Evolutionary conservation across 2,888 invertebrate species (phyloP), one percentile per base, ranked within the genome.

Genomic region (Coelinius sp.): DNA sequence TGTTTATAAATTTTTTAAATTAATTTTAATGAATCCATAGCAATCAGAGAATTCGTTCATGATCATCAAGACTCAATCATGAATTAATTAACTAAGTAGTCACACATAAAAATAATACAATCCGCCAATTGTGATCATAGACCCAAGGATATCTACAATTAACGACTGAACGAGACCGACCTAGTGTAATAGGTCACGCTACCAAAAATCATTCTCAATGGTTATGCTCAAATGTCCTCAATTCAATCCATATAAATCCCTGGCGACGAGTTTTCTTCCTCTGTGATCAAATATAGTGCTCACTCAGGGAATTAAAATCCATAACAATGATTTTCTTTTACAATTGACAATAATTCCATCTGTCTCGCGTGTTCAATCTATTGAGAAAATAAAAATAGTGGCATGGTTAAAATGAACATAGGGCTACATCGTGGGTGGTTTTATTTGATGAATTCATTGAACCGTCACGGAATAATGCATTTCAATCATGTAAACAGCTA

Each of bases 21-120:
- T n/a, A 12, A 41, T 10, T 4, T 41, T 12, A 3, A 12, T 41
- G 41, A 6, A 7, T 8, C 3, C 8, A 35, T 35, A 10, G 35
- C n/a, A n/a, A n/a, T n/a, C 31, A 17, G 44, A 2, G 12, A 44
- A 14, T 49, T 49, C 46, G 20, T 8, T 49, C 17, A 49, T 49
- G 14, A 10, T 14, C 17, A 20, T 14, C 8, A 20, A 17, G 20
- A 49, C 46, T 1, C 17, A 8, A 17, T 49, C 46, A 49, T 49
- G 46, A 49, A 49, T 49, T 49, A 49, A 49, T 49, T 49, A 49
- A 17, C 8, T 49, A 20, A 49, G 46, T 20, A 49, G 46, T 49
- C 46, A 49, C 20, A 17, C 17, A 14, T 49, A 6, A 8, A 31
- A 31, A 31, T 31, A 8, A 31, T 4, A 31, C 31, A 31, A 31